Conservation (phyloP, 2,797 vertebrate genomes). For the Lepus townsendii region DNA sequence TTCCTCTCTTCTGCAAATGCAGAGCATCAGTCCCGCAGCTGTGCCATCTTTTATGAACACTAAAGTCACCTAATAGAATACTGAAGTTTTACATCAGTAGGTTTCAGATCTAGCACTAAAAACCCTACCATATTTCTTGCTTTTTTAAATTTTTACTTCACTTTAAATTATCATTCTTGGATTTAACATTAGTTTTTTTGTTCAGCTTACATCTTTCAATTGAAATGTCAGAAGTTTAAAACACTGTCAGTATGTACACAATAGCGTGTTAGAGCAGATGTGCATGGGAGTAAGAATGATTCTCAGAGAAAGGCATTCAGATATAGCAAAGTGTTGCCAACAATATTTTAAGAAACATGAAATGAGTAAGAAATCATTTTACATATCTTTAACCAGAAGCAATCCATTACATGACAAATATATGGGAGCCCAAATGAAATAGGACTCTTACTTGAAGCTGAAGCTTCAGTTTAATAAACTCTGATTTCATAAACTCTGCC, state of each 20-base stretch:
- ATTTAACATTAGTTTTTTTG: conserved; percentile 67
- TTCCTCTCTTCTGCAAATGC: conserved; percentile 48
- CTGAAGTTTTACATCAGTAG: conserved; percentile 71
- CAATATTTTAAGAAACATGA: conserved; percentile 65
- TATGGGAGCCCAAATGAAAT: conserved; percentile 19
- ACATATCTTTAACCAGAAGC: conserved; percentile 62
- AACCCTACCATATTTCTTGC: conserved; percentile 72
- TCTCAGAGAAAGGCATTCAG: not conserved
- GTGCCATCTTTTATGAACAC: conserved; percentile 76
- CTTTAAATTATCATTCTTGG: conserved; percentile 77
- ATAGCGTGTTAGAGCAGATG: not conserved
- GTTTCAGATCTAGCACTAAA: conserved; percentile 73
- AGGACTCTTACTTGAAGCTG: conserved; percentile 33
- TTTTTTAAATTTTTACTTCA: conserved; percentile 76
- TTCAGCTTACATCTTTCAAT: conserved; percentile 68
- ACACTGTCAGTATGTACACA: conserved; percentile 4
- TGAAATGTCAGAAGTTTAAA: conserved; percentile 68
- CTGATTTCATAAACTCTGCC: not conserved
- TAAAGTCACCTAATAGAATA: conserved; percentile 75
- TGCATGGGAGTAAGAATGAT: not conserved
- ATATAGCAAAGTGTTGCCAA: conserved; percentile 15
- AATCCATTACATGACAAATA: conserved; percentile 60
- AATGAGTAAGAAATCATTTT: conserved; percentile 57
- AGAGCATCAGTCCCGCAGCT: conserved; percentile 50
- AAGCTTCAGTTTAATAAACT: conserved; percentile 45